These are phyloP conservation scores for Acanthococcus lagerstroemiae DNA, from an alignment of 2,888 invertebrate species.

Conservation along the genomic window DNA sequence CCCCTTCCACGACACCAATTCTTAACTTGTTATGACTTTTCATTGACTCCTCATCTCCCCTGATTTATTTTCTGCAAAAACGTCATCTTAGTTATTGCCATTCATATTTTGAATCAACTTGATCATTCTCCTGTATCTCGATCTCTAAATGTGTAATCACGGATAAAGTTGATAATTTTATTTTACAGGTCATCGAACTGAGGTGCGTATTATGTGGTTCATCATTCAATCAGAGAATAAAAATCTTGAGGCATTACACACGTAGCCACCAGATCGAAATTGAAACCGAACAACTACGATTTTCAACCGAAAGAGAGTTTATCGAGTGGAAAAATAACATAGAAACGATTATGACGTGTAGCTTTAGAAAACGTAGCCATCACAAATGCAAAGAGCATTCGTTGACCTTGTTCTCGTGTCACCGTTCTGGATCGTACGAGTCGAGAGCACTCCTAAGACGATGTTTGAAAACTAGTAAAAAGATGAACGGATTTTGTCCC, in stretches of 20 bases:
- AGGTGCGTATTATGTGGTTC: neutral
- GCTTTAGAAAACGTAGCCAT: neutral
- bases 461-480: neutral
- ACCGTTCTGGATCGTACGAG: neutral
- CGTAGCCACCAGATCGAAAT: neutral
- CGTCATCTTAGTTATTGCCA: too few species aligned
- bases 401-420: neutral
- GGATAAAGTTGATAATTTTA: too few species aligned
- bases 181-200: too few species aligned
- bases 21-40: too few species aligned
- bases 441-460: neutral
- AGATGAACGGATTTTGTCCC: neutral
- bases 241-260: neutral
- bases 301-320: neutral
- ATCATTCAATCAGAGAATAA: neutral
- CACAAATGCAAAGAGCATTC: neutral
- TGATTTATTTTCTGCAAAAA: too few species aligned
- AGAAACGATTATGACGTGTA: neutral
- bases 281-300: neutral
- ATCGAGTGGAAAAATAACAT: neutral
- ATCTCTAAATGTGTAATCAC: too few species aligned
- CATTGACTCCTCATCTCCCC: too few species aligned
- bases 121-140: too few species aligned
- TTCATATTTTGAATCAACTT: too few species aligned
- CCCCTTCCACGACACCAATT: too few species aligned